phyloP scores from a whole-genome alignment of 2,888 invertebrate species.

The Orthosia incerta region DNA sequence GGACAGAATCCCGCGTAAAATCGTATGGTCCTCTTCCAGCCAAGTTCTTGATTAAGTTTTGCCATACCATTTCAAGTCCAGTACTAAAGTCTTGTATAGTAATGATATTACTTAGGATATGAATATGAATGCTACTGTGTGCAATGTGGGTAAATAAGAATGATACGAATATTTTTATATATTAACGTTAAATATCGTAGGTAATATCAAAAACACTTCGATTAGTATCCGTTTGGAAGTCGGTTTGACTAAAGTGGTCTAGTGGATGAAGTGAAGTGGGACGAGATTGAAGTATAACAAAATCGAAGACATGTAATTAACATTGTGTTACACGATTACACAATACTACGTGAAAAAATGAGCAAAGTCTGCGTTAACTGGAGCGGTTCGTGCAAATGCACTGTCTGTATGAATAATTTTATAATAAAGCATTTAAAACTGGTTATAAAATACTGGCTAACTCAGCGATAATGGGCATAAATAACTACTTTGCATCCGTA shows the following conservation, averaged over 20 bases:
- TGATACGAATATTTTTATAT: not conserved
- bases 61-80: slow-evolving; percentile 54
- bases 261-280: slow-evolving; percentile 3
- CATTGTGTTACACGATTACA: slow-evolving; percentile 56
- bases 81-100: slow-evolving; percentile 6
- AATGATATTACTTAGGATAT: slow-evolving; percentile 6
- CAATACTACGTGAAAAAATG: slow-evolving; percentile 61
- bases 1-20: slow-evolving; percentile 64
- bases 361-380: slow-evolving; percentile 66
- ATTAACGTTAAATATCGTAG: not conserved
- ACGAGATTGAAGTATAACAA: slow-evolving; percentile 33
- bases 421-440: slow-evolving; percentile 46
- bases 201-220: not conserved
- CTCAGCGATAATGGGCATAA: slow-evolving; percentile 11
- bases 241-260: not conserved
- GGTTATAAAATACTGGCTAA: slow-evolving; percentile 38
- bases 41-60: slow-evolving; percentile 76
- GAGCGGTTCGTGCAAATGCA: slow-evolving; percentile 67
- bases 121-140: not conserved
- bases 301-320: slow-evolving; percentile 42
- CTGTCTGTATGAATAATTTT: slow-evolving; percentile 65
- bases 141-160: not conserved
- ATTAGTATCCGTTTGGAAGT: not conserved
- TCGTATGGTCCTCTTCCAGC: slow-evolving; percentile 63
- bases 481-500: too few relatives aligned